Percentiles rank a stretch among this genome's conserved stretches.
Conservation (phyloP, 2,888 invertebrate genomes). For the Drosophila paranaensis region DNA sequence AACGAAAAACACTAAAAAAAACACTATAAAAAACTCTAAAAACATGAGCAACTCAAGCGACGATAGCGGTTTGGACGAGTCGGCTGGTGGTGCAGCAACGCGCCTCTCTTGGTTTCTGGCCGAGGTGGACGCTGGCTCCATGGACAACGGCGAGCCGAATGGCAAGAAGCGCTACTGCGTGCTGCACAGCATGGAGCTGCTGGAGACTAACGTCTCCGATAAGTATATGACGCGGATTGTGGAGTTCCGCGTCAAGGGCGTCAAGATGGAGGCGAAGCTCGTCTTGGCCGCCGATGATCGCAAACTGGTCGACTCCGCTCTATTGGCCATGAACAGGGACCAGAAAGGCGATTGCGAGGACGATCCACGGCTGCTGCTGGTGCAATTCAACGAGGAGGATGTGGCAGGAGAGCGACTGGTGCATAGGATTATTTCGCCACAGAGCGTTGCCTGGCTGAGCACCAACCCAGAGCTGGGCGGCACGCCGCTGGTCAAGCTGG, state of each 20-base stretch:
- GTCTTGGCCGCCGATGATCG: slow-evolving; percentile 74
- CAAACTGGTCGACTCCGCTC: slow-evolving; percentile 56
- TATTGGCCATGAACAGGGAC: slow-evolving; percentile 50
- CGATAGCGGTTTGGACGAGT: slow-evolving; percentile 70
- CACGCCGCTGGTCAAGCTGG: slow-evolving; percentile 45
- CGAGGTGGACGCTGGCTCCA: slow-evolving; percentile 68
- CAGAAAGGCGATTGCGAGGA: slow-evolving; percentile 29
- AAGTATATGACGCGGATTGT: slow-evolving; percentile 69
- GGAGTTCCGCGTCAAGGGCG: slow-evolving; percentile 60
- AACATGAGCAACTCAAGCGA: slow-evolving; percentile 64
- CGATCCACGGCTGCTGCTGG: slow-evolving; percentile 40
- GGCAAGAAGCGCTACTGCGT: slow-evolving; percentile 47
- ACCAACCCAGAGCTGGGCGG: slow-evolving; percentile 37
- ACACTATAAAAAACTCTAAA: too few relatives aligned
- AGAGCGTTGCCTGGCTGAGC: slow-evolving; percentile 48
- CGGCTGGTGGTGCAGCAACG: slow-evolving; percentile 42
- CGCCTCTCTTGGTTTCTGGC: slow-evolving; percentile 79
- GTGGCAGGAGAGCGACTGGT: slow-evolving; percentile 44
- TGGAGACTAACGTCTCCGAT: slow-evolving; percentile 65
- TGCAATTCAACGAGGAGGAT: slow-evolving; percentile 62
- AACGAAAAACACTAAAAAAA: not conserved
- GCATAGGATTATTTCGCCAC: slow-evolving; percentile 57
- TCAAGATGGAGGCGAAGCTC: slow-evolving; percentile 63
- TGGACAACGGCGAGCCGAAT: slow-evolving; percentile 38
- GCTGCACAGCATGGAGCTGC: slow-evolving; percentile 76